These are phyloP conservation scores for Napeogenes sylphis DNA, from an alignment of 2,888 invertebrate genomes.

Conservation along the genomic window DNA sequence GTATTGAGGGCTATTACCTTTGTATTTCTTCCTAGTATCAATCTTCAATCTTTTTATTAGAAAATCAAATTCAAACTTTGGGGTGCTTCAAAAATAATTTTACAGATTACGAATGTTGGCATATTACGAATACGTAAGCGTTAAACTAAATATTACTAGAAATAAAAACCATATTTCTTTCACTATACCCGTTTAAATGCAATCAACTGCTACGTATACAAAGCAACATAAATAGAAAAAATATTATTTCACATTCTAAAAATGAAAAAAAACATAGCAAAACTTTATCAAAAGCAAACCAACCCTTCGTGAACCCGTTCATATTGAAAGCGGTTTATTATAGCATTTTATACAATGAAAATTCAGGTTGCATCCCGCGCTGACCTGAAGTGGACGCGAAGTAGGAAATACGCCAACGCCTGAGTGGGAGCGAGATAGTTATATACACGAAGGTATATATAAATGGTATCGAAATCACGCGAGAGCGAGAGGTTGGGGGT, in stretches of 20 bases:
- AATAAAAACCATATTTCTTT: background rate
- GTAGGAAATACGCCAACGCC: conserved; percentile 35
- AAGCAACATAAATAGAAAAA: conserved; percentile 33
- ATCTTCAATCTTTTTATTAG: conserved; percentile 22
- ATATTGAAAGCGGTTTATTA: conserved; percentile 34
- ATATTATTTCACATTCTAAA: conserved; percentile 33
- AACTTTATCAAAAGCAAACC: conserved; percentile 36
- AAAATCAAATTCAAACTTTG: conserved; percentile 2
- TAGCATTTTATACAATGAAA: conserved; percentile 57
- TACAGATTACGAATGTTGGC: no score
- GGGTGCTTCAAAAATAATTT: background rate
- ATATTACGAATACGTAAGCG: no score
- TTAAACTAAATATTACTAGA: background rate
- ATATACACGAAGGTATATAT: conserved; percentile 56
- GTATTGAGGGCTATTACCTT: conserved; percentile 28
- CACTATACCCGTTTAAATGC: conserved; percentile 16
- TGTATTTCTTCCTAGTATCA: conserved; percentile 29
- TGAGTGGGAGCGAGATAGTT: conserved; percentile 45
- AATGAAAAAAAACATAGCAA: conserved; percentile 33
- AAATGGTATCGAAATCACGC: conserved; percentile 69
- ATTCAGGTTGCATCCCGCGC: conserved; percentile 59
- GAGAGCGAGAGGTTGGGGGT: conserved; percentile 37
- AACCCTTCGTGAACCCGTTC: conserved; percentile 35
- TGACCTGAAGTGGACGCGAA: conserved; percentile 56
- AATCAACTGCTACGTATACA: conserved; percentile 26